A percentile compares a stretch with the other conserved stretches of the same genome.
phyloP scores from a whole-genome alignment of 1,140 invertebrate species.

The Drosophila nannoptera region DNA sequence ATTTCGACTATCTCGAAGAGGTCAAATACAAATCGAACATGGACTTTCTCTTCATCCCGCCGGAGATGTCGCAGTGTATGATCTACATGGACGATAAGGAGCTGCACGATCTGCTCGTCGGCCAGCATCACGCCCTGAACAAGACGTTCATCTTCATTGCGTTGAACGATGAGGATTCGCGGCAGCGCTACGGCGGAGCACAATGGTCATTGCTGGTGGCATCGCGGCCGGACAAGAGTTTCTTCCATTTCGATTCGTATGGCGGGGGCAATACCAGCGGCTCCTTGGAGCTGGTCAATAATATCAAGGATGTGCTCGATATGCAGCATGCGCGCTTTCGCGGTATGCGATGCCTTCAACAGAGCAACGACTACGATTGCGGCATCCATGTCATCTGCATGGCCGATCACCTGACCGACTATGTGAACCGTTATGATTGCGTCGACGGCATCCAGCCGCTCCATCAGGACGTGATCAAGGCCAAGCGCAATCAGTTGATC shows the following conservation, averaged over 20 bases:
- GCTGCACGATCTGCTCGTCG: constrained; percentile 83
- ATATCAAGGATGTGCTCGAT: constrained; percentile 52
- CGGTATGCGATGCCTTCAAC: constrained; percentile 83
- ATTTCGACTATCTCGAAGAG: constrained; percentile 91
- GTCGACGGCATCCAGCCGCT: constrained; percentile 50
- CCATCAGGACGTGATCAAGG: constrained; percentile 78
- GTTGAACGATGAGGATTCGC: constrained; percentile 88
- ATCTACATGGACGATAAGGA: constrained; percentile 85
- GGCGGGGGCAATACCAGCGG: constrained; percentile 81
- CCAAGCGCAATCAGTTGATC: constrained; percentile 80
- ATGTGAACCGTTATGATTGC: constrained; percentile 79
- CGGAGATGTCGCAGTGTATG: constrained; percentile 90
- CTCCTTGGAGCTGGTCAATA: constrained; percentile 80
- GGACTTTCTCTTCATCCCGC: constrained; percentile 87
- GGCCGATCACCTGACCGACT: constrained; percentile 82
- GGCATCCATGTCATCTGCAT: constrained; percentile 88
- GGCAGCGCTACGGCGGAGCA: constrained; percentile 85
- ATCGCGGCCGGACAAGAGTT: constrained; percentile 83
- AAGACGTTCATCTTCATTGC: constrained; percentile 90
- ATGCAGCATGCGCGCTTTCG: constrained; percentile 74
- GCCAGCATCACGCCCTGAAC: constrained; percentile 83
- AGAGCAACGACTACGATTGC: constrained; percentile 89
- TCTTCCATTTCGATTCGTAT: constrained; percentile 89
- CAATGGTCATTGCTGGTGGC: constrained; percentile 92
- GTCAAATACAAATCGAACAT: constrained; percentile 82